phyloP scores from a whole-genome alignment of 2,888 invertebrate species.

The Amorpha juglandis region DNA sequence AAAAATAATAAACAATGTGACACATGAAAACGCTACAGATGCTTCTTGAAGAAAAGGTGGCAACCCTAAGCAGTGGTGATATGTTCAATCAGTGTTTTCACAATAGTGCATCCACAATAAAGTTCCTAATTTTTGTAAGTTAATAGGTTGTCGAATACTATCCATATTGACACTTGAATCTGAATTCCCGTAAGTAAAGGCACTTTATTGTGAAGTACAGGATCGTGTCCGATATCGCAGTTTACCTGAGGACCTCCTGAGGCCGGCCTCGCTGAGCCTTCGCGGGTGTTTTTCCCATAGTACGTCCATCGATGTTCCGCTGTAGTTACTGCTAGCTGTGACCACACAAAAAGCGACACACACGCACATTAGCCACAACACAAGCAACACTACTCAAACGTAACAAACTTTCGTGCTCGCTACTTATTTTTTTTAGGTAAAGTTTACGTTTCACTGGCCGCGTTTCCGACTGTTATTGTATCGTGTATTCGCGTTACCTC shows the following conservation, averaged over 20 bases:
- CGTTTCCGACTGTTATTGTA: conserved; percentile 10
- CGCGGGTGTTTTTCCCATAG: conserved; percentile 90
- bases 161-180: background rate
- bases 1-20: background rate
- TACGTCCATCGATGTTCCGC: conserved; percentile 88
- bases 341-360: conserved; percentile 57
- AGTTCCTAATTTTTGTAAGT: background rate
- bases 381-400: conserved; percentile 29
- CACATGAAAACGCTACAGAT: background rate
- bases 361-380: conserved; percentile 78
- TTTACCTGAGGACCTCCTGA: conserved; percentile 90
- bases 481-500: background rate
- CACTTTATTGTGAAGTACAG: conserved; percentile 37
- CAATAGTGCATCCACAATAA: conserved; percentile 2
- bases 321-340: conserved; percentile 84
- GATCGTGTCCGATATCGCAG: conserved; percentile 42
- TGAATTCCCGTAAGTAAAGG: background rate
- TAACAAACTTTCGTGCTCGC: conserved; percentile 13
- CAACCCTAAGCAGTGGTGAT: conserved; percentile 3
- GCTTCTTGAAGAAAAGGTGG: background rate
- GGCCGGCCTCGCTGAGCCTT: conserved; percentile 90
- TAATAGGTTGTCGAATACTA: background rate
- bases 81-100: conserved; percentile 12
- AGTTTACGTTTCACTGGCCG: conserved; percentile 22
- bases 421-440: conserved; percentile 20